Evolutionary conservation across 2,797 vertebrate genomes (phyloP).

Genomic region (Catamblyrhynchus diadema): DNA sequence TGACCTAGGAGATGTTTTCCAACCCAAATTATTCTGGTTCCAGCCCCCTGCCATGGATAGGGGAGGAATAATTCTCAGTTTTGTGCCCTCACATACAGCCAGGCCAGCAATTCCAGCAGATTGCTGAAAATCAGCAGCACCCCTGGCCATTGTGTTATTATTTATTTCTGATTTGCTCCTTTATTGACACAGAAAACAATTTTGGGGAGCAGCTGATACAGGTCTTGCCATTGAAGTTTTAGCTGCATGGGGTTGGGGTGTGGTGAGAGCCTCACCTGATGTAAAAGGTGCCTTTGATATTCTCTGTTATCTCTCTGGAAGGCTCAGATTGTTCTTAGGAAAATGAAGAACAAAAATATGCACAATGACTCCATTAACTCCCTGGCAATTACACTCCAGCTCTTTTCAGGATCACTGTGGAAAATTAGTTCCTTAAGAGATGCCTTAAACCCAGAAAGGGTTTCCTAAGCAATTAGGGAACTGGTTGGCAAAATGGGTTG

Average conservation of each 20-base stretch:
- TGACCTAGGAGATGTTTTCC: not conserved
- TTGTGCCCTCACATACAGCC: not conserved
- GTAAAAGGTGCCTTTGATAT: not conserved
- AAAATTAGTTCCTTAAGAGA: conserved; percentile 8
- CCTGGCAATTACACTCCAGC: not conserved
- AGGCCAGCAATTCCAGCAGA: not conserved
- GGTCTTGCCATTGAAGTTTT: not conserved
- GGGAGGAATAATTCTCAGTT: not conserved
- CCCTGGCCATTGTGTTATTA: not conserved
- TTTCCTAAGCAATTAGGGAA: conserved; percentile 9
- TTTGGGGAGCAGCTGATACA: not conserved
- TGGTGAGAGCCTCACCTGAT: not conserved
- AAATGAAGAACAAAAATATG: conserved; percentile 12
- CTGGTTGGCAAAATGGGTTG: not conserved
- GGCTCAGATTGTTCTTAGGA: not conserved
- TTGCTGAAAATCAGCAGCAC: not conserved
- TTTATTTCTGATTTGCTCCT: not conserved
- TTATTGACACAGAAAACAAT: not conserved
- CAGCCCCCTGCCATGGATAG: not conserved
- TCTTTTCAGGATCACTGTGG: not conserved
- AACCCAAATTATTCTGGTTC: not conserved
- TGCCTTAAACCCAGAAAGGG: not conserved
- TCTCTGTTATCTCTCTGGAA: not conserved
- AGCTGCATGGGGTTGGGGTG: not conserved
- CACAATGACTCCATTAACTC: conserved; percentile 7